phyloP scores from a whole-genome alignment of 35 echinoderm and acorn worm species.

The Amphiura filiformis region DNA sequence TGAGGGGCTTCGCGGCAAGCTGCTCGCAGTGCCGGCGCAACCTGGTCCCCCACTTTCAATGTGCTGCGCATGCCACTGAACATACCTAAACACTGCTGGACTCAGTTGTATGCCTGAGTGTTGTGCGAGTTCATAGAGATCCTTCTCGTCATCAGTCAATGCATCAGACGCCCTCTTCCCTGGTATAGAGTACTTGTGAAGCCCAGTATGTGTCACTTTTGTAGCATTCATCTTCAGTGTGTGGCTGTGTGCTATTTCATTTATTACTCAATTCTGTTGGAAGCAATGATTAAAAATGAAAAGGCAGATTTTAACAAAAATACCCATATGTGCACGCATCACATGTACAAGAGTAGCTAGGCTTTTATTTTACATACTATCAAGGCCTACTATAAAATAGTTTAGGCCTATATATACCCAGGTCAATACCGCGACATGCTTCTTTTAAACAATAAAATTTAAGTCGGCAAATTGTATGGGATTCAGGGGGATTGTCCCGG shows the following conservation, averaged over 20 bases:
- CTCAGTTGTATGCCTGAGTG: conserved; percentile 70
- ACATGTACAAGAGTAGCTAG: no score
- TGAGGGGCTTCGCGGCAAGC: no score
- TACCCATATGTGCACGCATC: not conserved
- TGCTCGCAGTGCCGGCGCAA: no score
- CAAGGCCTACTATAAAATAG: no score
- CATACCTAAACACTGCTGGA: conserved; percentile 72
- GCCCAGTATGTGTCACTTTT: conserved; percentile 22
- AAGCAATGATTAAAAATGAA: not conserved
- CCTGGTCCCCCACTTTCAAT: no score
- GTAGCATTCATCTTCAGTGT: conserved; percentile 42
- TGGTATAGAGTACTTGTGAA: conserved; percentile 69
- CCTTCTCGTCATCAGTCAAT: conserved; percentile 69
- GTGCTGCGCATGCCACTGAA: no score
- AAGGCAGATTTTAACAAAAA: not conserved
- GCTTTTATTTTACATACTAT: no score
- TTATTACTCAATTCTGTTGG: not conserved
- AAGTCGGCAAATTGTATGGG: no score
- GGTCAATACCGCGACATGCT: no score
- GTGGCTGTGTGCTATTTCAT: not conserved
- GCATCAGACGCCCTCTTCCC: conserved; percentile 75
- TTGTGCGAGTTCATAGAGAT: conserved; percentile 64
- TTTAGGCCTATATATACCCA: no score
- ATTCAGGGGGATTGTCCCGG: no score
- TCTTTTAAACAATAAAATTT: no score